phyloP scores from a whole-genome alignment of 2,888 invertebrate species.

The Pantelozetes paolii region DNA sequence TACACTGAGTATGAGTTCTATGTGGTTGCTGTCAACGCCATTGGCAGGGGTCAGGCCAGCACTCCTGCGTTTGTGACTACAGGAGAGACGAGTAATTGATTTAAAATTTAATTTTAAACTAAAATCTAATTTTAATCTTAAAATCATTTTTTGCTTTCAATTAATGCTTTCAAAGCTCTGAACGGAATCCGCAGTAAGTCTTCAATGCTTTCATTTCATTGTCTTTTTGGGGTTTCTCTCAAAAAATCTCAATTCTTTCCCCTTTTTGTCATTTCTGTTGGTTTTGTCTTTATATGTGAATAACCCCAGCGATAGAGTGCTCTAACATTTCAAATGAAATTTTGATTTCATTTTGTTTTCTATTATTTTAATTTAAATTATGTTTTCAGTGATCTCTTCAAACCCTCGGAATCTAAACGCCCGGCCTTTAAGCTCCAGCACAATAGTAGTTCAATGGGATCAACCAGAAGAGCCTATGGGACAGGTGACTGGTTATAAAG shows the following conservation, averaged over 20 bases:
- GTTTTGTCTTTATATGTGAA: too few relatives aligned
- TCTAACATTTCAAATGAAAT: too few relatives aligned
- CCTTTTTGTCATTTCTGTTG: too few relatives aligned
- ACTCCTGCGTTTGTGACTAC: slow-evolving; percentile 85
- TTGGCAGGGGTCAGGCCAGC: slow-evolving; percentile 86
- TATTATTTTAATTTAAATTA: not conserved
- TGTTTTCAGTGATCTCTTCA: not conserved
- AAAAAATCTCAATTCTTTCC: not conserved
- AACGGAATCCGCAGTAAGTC: not conserved
- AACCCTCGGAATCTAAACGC: slow-evolving; percentile 84
- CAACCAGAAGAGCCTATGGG: slow-evolving; percentile 96
- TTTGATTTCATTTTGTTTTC: too few relatives aligned
- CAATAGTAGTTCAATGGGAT: slow-evolving; percentile 97
- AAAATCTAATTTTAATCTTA: not conserved
- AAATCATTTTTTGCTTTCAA: not conserved
- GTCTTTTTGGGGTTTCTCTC: too few relatives aligned
- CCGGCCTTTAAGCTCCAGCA: slow-evolving; percentile 85
- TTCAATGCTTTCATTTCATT: not conserved
- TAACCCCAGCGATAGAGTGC: too few relatives aligned
- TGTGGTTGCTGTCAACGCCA: slow-evolving; percentile 89
- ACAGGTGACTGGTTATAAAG: slow-evolving; percentile 94
- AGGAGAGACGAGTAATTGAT: slow-evolving; percentile 81
- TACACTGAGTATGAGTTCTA: slow-evolving; percentile 95
- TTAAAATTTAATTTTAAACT: not conserved
- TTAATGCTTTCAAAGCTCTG: not conserved